Conservation (phyloP, 2,888 invertebrate genomes). For the Rugalucina vietnamica region DNA sequence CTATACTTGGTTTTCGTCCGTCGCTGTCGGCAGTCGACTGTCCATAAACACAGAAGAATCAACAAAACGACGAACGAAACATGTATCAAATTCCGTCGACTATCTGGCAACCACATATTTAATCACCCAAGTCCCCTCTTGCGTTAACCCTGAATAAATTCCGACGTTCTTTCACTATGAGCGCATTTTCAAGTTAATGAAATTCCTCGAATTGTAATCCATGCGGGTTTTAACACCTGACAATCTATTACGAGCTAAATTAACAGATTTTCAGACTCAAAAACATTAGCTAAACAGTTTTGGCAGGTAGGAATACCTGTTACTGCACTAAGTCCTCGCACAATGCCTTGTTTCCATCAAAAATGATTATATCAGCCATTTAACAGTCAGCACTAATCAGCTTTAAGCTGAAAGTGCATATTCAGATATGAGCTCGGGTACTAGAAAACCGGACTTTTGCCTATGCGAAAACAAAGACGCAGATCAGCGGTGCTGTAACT, state of each 20-base stretch:
- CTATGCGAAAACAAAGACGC: too few species aligned
- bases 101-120: not conserved
- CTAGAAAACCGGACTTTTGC: too few species aligned
- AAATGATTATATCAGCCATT: not conserved
- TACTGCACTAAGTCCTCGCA: not conserved
- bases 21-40: not conserved
- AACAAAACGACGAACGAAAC: not conserved
- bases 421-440: too few species aligned
- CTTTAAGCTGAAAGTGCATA: slow-evolving; percentile 10
- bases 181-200: too few species aligned
- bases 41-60: not conserved
- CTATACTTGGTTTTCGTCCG: not conserved
- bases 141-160: too few species aligned
- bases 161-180: too few species aligned
- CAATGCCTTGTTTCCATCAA: not conserved
- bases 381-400: slow-evolving; percentile 1
- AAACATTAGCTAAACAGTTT: not conserved
- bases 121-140: too few species aligned
- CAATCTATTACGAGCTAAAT: not conserved
- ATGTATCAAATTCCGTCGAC: not conserved
- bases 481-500: too few species aligned
- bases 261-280: not conserved
- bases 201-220: too few species aligned
- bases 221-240: not conserved
- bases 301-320: not conserved